phyloP scores from a whole-genome alignment of 2,797 vertebrate genomes.

The Glossophaga mutica region DNA sequence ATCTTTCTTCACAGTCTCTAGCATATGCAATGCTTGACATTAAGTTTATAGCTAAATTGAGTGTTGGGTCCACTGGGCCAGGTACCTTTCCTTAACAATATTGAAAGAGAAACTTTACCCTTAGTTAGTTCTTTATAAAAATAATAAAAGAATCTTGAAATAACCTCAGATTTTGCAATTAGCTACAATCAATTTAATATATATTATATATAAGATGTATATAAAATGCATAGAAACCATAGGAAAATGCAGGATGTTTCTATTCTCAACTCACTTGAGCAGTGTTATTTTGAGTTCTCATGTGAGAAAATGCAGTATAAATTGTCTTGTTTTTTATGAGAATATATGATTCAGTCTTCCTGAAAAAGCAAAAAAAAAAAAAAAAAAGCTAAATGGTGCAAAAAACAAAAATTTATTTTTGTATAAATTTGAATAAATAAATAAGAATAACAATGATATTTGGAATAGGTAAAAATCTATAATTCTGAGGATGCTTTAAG shows the following conservation, averaged over 20 bases:
- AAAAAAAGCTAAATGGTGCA: neutral
- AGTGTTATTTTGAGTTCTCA: neutral
- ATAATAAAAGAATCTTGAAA: neutral
- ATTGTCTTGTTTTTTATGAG: neutral
- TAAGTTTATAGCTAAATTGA: neutral
- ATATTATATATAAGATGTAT: too few species aligned
- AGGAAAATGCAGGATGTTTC: accelerated
- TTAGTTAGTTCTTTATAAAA: neutral
- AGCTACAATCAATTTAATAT: neutral
- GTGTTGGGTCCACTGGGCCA: neutral
- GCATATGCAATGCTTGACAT: accelerated
- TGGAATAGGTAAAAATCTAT: neutral
- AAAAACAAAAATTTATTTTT: neutral
- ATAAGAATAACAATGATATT: neutral
- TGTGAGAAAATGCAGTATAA: neutral
- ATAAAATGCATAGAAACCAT: neutral
- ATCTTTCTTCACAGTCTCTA: accelerated
- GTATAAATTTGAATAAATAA: neutral
- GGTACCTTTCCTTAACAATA: neutral
- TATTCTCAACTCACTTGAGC: neutral
- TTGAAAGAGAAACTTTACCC: neutral
- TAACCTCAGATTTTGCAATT: neutral
- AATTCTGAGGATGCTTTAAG: neutral
- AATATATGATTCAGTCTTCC: neutral
- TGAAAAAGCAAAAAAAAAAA: neutral